Evolutionary conservation across 2,888 invertebrate species (phyloP).

Genomic region (Tuberolachnus salignus): DNA sequence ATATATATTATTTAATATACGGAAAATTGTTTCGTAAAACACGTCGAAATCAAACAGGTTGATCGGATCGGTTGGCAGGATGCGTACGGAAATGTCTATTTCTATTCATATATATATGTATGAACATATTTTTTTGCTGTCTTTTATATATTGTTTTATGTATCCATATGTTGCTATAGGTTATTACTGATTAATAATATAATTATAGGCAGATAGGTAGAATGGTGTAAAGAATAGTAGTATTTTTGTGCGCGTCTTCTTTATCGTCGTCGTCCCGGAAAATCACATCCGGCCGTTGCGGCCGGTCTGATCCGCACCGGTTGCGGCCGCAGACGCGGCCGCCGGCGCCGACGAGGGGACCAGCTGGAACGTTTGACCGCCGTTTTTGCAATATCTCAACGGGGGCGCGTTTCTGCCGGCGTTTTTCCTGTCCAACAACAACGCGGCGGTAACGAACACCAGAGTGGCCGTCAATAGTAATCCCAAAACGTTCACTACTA

Average conservation of each 20-base stretch:
- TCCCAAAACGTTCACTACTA: slow-evolving; percentile 17
- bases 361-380: slow-evolving; percentile 42
- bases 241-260: not conserved
- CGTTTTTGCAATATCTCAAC: slow-evolving; percentile 37
- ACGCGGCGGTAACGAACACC: slow-evolving; percentile 15
- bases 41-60: no score
- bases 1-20: no score
- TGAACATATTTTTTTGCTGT: no score
- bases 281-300: slow-evolving; percentile 23
- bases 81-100: no score
- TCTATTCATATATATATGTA: no score
- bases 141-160: not conserved
- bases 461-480: slow-evolving; percentile 20
- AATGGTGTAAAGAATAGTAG: not conserved
- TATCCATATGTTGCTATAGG: no score
- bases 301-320: not conserved
- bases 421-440: slow-evolving; percentile 14
- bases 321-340: not conserved
- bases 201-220: no score
- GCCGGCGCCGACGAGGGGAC: not conserved
- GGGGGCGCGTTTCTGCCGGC: not conserved
- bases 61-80: no score
- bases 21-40: no score
- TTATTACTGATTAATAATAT: not conserved
- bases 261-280: not conserved